A percentile compares a stretch with the other conserved stretches of the same genome.
These are phyloP conservation scores for Mesocentrotus franciscanus DNA, from an alignment of 53 echinoderm and acorn worm genomes.

Conservation along the genomic window DNA sequence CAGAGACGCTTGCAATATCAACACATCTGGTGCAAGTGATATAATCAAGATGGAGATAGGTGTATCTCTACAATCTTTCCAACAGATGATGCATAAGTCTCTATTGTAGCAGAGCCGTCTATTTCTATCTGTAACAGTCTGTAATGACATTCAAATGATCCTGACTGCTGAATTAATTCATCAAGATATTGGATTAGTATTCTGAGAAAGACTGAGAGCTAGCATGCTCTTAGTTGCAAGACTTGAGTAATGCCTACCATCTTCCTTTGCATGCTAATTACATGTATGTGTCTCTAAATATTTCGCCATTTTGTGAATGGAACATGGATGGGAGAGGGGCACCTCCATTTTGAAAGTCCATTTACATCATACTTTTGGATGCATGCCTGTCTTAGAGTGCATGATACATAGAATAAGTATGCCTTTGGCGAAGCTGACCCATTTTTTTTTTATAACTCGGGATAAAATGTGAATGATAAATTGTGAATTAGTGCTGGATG, in stretches of 20 bases:
- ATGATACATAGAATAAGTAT: too few species aligned
- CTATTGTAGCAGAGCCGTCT: background rate
- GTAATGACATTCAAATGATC: slow-evolving; percentile 44
- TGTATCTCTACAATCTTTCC: slow-evolving; percentile 9
- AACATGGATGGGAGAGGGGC: background rate
- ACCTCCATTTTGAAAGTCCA: background rate
- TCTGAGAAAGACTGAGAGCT: background rate
- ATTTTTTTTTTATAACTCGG: background rate
- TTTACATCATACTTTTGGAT: background rate
- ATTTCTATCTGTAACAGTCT: background rate
- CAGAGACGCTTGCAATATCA: background rate
- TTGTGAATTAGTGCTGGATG: background rate
- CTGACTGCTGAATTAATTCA: slow-evolving; percentile 48
- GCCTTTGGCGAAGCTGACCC: background rate
- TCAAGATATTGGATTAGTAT: slow-evolving; percentile 20
- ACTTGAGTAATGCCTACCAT: background rate
- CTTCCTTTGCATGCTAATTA: slow-evolving; percentile 8
- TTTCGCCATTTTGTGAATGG: background rate
- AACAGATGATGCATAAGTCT: background rate
- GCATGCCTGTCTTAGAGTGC: background rate
- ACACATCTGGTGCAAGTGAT: slow-evolving; percentile 7
- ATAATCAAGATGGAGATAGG: slow-evolving; percentile 21
- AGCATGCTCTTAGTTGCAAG: slow-evolving; percentile 6
- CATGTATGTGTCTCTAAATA: background rate
- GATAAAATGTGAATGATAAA: too few species aligned